phyloP scores from a whole-genome alignment of 2,888 invertebrate species.

The Cerastoderma edule region DNA sequence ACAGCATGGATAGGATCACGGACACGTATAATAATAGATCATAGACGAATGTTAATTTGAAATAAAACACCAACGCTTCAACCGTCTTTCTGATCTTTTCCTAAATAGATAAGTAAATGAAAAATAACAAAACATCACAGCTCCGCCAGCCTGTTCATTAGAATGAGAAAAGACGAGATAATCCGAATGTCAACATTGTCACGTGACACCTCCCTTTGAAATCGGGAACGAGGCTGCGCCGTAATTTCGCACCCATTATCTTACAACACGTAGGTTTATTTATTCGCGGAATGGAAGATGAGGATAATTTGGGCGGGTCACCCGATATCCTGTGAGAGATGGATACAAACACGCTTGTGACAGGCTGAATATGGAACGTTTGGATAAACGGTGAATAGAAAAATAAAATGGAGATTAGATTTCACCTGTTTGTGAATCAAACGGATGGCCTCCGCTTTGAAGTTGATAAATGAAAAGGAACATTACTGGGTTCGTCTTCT shows the following conservation, averaged over 20 bases:
- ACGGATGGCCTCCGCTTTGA: background rate
- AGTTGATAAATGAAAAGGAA: slow-evolving; percentile 16
- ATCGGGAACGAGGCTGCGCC: slow-evolving; percentile 25
- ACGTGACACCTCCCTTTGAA: slow-evolving; percentile 22
- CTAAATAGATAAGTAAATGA: slow-evolving; percentile 17
- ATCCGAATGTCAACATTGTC: slow-evolving; percentile 22
- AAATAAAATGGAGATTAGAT: too few species aligned
- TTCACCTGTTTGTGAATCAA: slow-evolving; percentile 2
- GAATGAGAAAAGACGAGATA: slow-evolving; percentile 18
- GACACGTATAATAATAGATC: slow-evolving; percentile 15
- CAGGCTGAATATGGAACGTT: slow-evolving; percentile 17
- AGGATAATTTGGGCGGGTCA: slow-evolving; percentile 14
- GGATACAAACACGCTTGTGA: slow-evolving; percentile 6
- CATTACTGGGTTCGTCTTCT: slow-evolving; percentile 9
- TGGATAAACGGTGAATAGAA: slow-evolving; percentile 4
- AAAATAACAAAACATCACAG: slow-evolving; percentile 24
- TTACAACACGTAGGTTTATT: slow-evolving; percentile 12
- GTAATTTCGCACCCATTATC: background rate
- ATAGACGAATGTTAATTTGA: slow-evolving; percentile 16
- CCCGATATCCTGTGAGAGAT: slow-evolving; percentile 15
- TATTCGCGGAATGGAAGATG: slow-evolving; percentile 2
- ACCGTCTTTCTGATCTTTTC: slow-evolving; percentile 9
- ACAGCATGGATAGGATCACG: slow-evolving; percentile 1
- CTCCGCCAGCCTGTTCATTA: slow-evolving; percentile 11
- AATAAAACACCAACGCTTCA: slow-evolving; percentile 22